Conservation (phyloP, 2,888 invertebrate genomes). For the Xylocampa areola region DNA sequence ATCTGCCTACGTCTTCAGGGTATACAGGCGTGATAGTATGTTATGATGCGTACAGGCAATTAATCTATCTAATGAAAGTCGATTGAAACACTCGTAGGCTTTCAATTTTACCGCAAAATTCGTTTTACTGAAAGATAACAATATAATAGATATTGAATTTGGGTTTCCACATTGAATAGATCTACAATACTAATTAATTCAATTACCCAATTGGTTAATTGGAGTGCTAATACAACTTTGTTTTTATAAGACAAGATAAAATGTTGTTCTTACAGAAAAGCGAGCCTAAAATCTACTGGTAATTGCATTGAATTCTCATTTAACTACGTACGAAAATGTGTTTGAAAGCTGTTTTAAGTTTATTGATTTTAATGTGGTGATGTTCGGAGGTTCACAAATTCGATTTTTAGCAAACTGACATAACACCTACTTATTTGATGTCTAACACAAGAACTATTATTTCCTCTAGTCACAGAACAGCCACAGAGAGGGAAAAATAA, state of each 20-base stretch:
- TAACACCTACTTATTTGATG: too few relatives aligned
- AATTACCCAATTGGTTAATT: conserved; percentile 36
- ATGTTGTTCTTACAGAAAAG: conserved; percentile 1
- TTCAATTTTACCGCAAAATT: conserved; percentile 49
- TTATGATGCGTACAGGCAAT: too few relatives aligned
- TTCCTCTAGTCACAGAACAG: too few relatives aligned
- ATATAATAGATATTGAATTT: conserved; percentile 53
- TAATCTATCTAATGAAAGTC: conserved; percentile 3
- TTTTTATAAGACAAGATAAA: conserved; percentile 17
- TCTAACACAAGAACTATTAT: too few relatives aligned
- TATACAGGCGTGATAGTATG: too few relatives aligned
- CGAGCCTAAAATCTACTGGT: not conserved
- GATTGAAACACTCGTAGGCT: conserved; percentile 21
- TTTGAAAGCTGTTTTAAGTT: not conserved
- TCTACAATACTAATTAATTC: conserved; percentile 38
- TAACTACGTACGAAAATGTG: too few relatives aligned
- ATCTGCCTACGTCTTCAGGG: too few relatives aligned
- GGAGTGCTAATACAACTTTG: conserved; percentile 11
- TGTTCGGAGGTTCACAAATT: too few relatives aligned
- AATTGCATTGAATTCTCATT: not conserved
- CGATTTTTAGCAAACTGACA: too few relatives aligned
- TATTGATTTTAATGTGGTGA: too few relatives aligned
- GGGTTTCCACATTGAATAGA: conserved; percentile 29
- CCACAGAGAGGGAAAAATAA: too few relatives aligned
- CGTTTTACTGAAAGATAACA: conserved; percentile 52